Conservation (phyloP, 30 jellyfish, hydroid and myxozoan species). For the Chrysaora quinquecirrha region DNA sequence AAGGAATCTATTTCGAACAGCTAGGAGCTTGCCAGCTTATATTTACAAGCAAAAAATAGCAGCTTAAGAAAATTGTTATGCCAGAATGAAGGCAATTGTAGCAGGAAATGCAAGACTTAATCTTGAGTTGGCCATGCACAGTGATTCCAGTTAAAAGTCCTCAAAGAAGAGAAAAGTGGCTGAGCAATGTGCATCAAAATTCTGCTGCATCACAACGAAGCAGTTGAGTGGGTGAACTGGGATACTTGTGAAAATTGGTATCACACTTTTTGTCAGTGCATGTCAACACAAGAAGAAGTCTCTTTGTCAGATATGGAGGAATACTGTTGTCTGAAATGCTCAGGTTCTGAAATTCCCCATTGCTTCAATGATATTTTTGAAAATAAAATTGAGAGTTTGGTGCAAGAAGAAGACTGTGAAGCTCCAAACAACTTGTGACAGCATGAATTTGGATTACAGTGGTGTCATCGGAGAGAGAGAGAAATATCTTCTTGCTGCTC, state of each 20-base stretch:
- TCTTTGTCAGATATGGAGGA: not conserved
- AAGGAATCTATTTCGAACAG: slow-evolving; percentile 2
- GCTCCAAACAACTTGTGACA: not conserved
- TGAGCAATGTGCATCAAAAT: not conserved
- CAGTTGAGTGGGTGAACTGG: not conserved
- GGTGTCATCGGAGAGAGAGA: not conserved
- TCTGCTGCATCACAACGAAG: slow-evolving; percentile 1
- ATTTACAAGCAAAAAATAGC: not conserved
- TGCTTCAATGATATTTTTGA: not conserved
- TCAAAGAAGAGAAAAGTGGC: not conserved
- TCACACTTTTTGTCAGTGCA: slow-evolving; percentile 11
- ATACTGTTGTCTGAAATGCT: not conserved
- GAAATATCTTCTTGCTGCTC: not conserved
- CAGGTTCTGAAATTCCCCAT: not conserved
- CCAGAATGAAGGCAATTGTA: not conserved
- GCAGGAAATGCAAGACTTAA: not conserved
- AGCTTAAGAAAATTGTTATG: not conserved
- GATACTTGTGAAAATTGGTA: not conserved
- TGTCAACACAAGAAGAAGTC: slow-evolving; percentile 8
- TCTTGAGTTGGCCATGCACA: not conserved
- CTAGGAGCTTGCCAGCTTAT: not conserved
- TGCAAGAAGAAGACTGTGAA: not conserved
- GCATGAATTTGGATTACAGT: not conserved
- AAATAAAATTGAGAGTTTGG: not conserved
- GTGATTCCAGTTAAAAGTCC: not conserved